Percentiles rank a stretch among this genome's conserved stretches.
Conservation (phyloP, 2,888 invertebrate species). For the Dyspetes luteomarginatus region DNA sequence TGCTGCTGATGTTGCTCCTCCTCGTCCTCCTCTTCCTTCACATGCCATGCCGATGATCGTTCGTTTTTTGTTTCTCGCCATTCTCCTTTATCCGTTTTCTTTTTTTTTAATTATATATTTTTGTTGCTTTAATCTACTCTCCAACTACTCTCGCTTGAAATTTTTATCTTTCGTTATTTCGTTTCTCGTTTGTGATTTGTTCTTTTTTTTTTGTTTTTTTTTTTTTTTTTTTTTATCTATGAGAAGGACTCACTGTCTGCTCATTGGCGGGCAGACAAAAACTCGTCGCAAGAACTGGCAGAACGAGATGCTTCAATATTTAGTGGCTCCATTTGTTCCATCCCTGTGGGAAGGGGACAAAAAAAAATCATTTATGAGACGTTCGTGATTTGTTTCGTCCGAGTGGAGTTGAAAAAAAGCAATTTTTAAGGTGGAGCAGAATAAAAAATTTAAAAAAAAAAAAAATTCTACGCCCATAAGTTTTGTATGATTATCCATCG, state of each 20-base stretch:
- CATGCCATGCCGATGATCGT: conserved; percentile 58
- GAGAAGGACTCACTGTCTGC: conserved; percentile 60
- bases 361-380: not conserved
- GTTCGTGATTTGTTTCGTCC: not conserved
- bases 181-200: conserved; percentile 1
- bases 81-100: conserved; percentile 53
- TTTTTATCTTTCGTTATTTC: conserved; percentile 27
- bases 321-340: conserved; percentile 85
- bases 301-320: conserved; percentile 50
- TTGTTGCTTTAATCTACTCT: conserved; percentile 44
- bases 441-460: not conserved
- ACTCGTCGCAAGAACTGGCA: conserved; percentile 22
- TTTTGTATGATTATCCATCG: not conserved
- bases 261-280: conserved; percentile 26
- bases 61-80: conserved; percentile 10
- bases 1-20: too few species aligned
- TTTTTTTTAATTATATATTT: conserved; percentile 50
- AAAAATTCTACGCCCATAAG: not conserved
- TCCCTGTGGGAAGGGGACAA: conserved; percentile 82
- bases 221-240: conserved; percentile 55
- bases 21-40: too few species aligned
- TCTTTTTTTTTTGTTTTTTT: conserved; percentile 18
- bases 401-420: not conserved
- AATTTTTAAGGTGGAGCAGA: not conserved
- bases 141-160: conserved; percentile 26